Conservation (phyloP, 2,797 vertebrate genomes). For the Trematomus bernacchii region DNA sequence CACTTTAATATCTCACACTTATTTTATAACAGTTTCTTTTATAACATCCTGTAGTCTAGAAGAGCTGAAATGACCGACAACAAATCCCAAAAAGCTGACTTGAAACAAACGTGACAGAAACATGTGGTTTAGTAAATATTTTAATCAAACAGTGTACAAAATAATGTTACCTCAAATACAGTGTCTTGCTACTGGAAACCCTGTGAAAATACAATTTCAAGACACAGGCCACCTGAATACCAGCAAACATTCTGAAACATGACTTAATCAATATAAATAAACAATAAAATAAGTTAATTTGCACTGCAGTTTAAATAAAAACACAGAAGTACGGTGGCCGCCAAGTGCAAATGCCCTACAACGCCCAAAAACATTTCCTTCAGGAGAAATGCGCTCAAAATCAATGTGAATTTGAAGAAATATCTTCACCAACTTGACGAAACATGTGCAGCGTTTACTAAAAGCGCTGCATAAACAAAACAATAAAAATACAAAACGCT, state of each 20-base stretch:
- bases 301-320: constrained; percentile 21
- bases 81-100: not conserved
- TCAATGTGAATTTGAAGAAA: no score
- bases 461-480: no score
- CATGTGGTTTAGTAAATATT: constrained; percentile 54
- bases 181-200: not conserved
- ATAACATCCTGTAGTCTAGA: not conserved
- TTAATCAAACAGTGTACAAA: constrained; percentile 72
- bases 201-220: not conserved
- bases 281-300: constrained; percentile 24
- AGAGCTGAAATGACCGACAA: not conserved
- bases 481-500: no score
- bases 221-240: constrained; percentile 8
- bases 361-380: no score
- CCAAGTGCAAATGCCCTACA: no score
- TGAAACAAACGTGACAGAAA: not conserved
- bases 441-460: no score
- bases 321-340: not conserved
- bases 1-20: not conserved
- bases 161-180: constrained; percentile 47
- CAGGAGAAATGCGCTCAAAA: no score
- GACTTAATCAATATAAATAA: constrained; percentile 23
- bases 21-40: not conserved
- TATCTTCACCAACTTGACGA: no score
- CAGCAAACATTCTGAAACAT: constrained; percentile 22